Evolutionary conservation across 2,888 invertebrate species (phyloP).

Genomic region (Lasioglossum marginatum): DNA sequence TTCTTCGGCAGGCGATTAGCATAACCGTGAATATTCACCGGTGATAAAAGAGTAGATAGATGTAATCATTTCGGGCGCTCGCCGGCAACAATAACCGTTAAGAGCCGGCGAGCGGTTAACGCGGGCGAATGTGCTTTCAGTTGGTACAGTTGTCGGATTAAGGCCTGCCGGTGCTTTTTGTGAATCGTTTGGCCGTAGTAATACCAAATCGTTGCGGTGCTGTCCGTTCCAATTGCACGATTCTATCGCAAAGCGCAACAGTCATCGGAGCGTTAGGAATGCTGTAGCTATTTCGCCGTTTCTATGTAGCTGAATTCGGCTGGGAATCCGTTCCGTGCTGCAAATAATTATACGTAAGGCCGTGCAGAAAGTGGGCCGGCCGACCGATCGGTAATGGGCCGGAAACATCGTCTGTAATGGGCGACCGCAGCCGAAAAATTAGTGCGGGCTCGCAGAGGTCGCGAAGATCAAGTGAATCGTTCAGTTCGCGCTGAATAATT

Average conservation of each 20-base stretch:
- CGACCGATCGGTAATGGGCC: neutral
- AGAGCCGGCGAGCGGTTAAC: neutral
- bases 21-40: neutral
- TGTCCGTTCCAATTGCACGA: neutral
- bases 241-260: constrained; percentile 16
- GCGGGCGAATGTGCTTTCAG: neutral
- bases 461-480: constrained; percentile 77
- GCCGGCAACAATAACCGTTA: neutral
- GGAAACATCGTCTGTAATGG: neutral
- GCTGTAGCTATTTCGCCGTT: constrained; percentile 5
- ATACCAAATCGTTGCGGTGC: constrained; percentile 4
- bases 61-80: neutral
- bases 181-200: neutral
- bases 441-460: neutral
- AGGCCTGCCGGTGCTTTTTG: neutral
- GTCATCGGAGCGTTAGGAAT: constrained; percentile 22
- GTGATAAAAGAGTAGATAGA: neutral
- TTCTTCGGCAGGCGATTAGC: neutral
- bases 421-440: neutral
- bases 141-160: constrained; percentile 9
- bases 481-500: constrained; percentile 78
- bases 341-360: constrained; percentile 8
- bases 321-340: neutral
- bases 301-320: neutral
- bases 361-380: neutral